Evolutionary conservation across 2,113 vertebrate genomes (phyloP).

Genomic region (Nothobranchius furzeri): DNA sequence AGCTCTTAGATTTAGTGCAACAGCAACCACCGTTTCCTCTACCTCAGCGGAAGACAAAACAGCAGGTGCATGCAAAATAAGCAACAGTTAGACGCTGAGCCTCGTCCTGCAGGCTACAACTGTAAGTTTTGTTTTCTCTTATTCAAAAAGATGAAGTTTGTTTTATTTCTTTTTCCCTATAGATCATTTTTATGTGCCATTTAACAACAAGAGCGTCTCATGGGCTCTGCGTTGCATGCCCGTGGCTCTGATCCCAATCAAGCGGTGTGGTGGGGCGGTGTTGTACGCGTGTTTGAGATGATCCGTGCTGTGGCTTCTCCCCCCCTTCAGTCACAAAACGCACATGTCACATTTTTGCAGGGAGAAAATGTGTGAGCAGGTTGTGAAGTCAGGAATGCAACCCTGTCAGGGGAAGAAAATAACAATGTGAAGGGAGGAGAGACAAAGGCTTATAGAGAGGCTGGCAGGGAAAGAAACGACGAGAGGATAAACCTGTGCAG

Average conservation of each 20-base stretch:
- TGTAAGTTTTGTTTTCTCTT: conserved; percentile 47
- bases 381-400: conserved; percentile 61
- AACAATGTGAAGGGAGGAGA: conserved; percentile 70
- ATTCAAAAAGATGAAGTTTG: neutral
- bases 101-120: neutral
- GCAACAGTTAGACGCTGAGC: conserved; percentile 6
- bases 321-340: conserved; percentile 38
- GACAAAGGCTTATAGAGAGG: conserved; percentile 10
- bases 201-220: neutral
- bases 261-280: conserved; percentile 33
- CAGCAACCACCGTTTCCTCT: conserved; percentile 62
- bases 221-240: conserved; percentile 23
- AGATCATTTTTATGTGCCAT: neutral
- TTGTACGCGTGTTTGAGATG: conserved; percentile 11
- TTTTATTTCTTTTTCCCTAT: no score
- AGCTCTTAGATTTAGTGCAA: neutral
- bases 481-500: conserved; percentile 76
- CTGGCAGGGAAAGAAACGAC: conserved; percentile 33
- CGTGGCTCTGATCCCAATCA: neutral
- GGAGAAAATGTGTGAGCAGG: conserved; percentile 24
- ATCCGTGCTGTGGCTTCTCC: conserved; percentile 14
- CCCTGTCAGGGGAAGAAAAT: conserved; percentile 61
- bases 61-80: conserved; percentile 41
- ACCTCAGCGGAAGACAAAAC: conserved; percentile 24
- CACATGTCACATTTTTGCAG: conserved; percentile 33